These are phyloP conservation scores for Aegithalos caudatus DNA, from an alignment of 2,113 vertebrate genomes.

Conservation along the genomic window DNA sequence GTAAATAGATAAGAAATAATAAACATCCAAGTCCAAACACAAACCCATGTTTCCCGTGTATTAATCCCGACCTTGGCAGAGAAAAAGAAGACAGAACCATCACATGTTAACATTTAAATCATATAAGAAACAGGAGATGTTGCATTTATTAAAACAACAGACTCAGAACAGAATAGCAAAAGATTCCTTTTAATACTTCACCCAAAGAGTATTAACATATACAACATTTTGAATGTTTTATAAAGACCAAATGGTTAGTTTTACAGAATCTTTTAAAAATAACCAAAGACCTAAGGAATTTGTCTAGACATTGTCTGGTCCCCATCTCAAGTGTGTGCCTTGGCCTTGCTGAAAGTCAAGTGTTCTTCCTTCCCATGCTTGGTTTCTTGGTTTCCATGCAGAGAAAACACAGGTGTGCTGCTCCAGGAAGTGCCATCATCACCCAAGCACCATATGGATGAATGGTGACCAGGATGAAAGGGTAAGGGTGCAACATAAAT, in stretches of 20 bases:
- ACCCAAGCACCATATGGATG: not conserved
- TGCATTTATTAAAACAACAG: not conserved
- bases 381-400: not conserved
- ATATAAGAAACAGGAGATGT: not conserved
- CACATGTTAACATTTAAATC: not conserved
- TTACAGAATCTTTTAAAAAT: not conserved
- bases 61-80: too few relatives aligned
- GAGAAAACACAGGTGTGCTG: not conserved
- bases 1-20: too few relatives aligned
- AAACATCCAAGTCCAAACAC: too few relatives aligned
- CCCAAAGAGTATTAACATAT: not conserved
- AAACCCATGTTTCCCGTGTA: too few relatives aligned
- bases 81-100: too few relatives aligned
- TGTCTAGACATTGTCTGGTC: not conserved
- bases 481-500: not conserved
- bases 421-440: not conserved
- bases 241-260: not conserved
- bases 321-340: not conserved
- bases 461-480: not conserved
- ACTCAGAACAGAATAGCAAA: not conserved
- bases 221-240: not conserved
- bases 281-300: not conserved
- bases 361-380: not conserved
- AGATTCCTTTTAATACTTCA: not conserved
- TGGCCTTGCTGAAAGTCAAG: not conserved